Base-by-base conservation (phyloP, 2,888 invertebrate species). In the Seira musarum region DNA sequence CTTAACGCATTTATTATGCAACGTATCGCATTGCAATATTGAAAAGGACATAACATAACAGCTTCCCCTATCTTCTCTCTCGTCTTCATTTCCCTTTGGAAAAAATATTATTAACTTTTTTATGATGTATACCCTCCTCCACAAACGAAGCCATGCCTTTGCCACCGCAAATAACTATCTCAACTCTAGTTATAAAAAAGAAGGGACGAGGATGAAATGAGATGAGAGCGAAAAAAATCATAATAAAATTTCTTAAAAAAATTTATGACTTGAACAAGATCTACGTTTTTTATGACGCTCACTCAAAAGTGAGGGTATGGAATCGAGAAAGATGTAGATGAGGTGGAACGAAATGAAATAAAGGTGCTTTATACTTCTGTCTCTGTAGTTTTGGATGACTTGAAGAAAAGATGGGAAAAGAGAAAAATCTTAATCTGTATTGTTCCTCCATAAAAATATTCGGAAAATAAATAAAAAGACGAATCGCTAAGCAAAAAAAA, bases 261-360 rank as follows among this genome's bases (percentile, higher is more conserved):
- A 71, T 71, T 71, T 71, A 71, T 63, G 71, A 63, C 71, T 71
- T 71, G 61, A 35, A 61, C 40, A 71, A 71, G 71, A 71, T 69
- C 2, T 24, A 61, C 30, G 25, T 63, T 67, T 71, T 71, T 71
- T 60, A 60, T 57, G 30, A 25, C 46, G 35, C 10, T 17, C 35
- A 61, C 35, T 2, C 25, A 24, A 15, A 30, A 19, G 69, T 21
- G 40, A 57, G 17, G 57, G n/a, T 13, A 57, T 17, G 57, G 57
- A 57, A 57, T n/a, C 10, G 5, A 57, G 57, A n/a, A 57, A 57
- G n/a, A 57, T 57, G 10, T 57, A 57, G 63, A 63, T 71, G 63
- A 71, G 60, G 63, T 46, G 71, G 63, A 61, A 71, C 71, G 69
- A 60, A 53, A 69, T 69, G 69, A 53, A 69, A 63, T 15, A n/a